phyloP scores from a whole-genome alignment of 2,888 invertebrate species.

The Plagiodera versicolora region DNA sequence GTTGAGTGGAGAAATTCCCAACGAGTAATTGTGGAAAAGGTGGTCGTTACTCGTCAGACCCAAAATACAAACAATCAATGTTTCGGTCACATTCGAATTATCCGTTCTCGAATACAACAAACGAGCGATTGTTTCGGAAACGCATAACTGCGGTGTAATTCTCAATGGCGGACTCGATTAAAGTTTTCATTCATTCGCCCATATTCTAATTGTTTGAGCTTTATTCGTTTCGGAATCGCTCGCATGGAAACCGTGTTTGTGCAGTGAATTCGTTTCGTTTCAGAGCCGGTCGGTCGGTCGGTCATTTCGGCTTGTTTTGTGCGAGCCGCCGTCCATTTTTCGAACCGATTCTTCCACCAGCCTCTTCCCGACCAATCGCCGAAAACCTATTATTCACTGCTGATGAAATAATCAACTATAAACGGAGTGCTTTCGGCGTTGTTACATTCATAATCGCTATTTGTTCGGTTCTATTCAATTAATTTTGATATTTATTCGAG shows the following conservation, averaged over 20 bases:
- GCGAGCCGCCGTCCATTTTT: no score
- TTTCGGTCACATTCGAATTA: constrained; percentile 26
- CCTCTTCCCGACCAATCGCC: no score
- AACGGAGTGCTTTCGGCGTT: no score
- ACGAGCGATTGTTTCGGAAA: constrained; percentile 18
- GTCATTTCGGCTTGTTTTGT: neutral
- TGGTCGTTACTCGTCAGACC: constrained; percentile 10
- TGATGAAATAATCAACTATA: no score
- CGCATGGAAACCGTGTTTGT: constrained; percentile 25
- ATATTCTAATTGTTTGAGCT: constrained; percentile 26
- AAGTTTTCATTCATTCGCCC: constrained; percentile 24
- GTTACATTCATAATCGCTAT: no score
- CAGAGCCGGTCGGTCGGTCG: no score
- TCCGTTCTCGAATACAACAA: constrained; percentile 23
- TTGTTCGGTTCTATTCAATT: no score
- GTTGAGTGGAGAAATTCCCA: no score
- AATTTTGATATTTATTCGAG: no score
- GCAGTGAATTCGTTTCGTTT: constrained; percentile 25
- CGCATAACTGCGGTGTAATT: constrained; percentile 17
- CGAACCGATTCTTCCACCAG: no score
- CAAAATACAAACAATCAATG: constrained; percentile 17
- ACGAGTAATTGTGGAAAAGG: no score
- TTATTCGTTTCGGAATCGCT: constrained; percentile 21
- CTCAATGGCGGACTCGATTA: constrained; percentile 24
- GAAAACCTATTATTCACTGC: no score